A percentile compares a stretch with the other conserved stretches of the same genome.
phyloP scores from a whole-genome alignment of 1,140 invertebrate species.

The Eriosoma lanigerum region DNA sequence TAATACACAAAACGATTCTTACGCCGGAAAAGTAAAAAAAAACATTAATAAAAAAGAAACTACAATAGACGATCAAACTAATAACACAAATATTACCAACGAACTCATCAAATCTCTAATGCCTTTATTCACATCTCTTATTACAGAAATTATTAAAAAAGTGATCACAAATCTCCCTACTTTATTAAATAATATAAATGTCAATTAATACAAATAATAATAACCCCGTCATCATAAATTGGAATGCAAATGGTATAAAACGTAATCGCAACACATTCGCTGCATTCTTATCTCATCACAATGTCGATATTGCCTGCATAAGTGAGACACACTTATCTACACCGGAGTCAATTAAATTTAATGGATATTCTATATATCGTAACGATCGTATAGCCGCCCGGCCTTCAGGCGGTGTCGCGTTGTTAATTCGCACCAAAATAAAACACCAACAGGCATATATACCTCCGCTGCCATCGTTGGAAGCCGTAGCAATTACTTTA shows the following conservation, averaged over 20 bases:
- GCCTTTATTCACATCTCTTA: constrained; percentile 7
- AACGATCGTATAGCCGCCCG: not conserved
- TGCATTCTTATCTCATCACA: constrained; percentile 15
- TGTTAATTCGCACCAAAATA: constrained; percentile 16
- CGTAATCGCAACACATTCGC: not conserved
- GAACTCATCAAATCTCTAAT: not conserved
- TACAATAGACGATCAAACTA: not conserved
- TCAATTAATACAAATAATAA: constrained; percentile 9
- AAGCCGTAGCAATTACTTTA: not conserved
- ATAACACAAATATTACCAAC: constrained; percentile 1
- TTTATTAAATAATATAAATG: constrained; percentile 3
- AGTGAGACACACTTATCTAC: not conserved
- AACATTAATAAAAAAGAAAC: not conserved
- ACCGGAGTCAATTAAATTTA: not conserved
- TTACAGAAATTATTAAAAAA: constrained; percentile 18
- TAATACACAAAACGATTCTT: not conserved
- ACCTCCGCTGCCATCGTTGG: not conserved
- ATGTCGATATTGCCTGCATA: not conserved
- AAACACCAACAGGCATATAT: constrained; percentile 18
- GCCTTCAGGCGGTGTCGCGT: not conserved
- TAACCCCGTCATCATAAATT: constrained; percentile 18
- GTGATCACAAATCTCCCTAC: not conserved
- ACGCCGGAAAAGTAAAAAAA: not conserved
- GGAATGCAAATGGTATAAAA: constrained; percentile 29
- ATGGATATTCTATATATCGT: not conserved